Conservation (phyloP, 2,888 invertebrate genomes). For the Magallana nippona region DNA sequence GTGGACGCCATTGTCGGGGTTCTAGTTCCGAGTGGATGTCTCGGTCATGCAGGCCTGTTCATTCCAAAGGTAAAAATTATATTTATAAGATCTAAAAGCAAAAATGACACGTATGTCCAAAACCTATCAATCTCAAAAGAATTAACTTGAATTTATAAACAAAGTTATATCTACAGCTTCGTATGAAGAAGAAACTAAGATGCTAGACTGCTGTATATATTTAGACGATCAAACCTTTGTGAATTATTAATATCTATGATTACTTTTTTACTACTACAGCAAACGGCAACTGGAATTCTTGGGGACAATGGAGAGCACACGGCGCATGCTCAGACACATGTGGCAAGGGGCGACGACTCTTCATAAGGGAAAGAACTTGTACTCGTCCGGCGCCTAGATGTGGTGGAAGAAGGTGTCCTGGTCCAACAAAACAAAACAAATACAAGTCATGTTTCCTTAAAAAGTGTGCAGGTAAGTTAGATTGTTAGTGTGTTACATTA, state of each 20-base stretch:
- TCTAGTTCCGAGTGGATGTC: background rate
- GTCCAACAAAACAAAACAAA: background rate
- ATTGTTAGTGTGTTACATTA: too few relatives aligned
- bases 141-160: too few relatives aligned
- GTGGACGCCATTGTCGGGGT: background rate
- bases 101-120: too few relatives aligned
- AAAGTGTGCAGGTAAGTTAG: background rate
- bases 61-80: background rate
- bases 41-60: background rate
- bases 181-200: too few relatives aligned
- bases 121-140: too few relatives aligned
- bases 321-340: background rate
- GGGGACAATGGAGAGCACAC: background rate
- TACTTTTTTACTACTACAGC: background rate
- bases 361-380: background rate
- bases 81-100: too few relatives aligned
- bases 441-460: background rate
- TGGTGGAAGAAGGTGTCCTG: background rate
- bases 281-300: background rate
- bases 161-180: too few relatives aligned
- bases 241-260: too few relatives aligned
- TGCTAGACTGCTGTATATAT: too few relatives aligned
- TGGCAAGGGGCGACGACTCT: background rate
- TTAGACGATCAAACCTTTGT: too few relatives aligned
- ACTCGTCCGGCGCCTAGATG: background rate